Base-by-base conservation (phyloP, 2,888 invertebrate species). In the Taphrorychus bicolor region DNA sequence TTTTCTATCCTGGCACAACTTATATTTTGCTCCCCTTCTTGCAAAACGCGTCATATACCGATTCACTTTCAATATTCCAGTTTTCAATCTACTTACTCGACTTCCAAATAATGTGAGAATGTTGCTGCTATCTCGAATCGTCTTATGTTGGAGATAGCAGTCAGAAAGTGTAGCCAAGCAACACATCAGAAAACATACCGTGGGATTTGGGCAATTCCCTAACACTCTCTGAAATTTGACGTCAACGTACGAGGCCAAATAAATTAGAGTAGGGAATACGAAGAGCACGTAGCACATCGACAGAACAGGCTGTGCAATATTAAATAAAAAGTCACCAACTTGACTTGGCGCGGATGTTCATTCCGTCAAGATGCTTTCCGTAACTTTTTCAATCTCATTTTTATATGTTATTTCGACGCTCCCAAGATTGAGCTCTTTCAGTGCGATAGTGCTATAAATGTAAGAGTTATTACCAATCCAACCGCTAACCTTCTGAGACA, bases 121-220 rank as follows among this genome's bases (percentile, higher is more conserved):
- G 60, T 60, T 18, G 9, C 22, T 40, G 16, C 32, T 49, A 48
- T 57, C 14, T 18, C 14, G 52, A 52, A 53, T 53, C 53, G 53
- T 59, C 52, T 58, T 64, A 42, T 41, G 14, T 59, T 24, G 14
- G 24, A 52, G 53, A 59, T 51, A 59, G 19, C n/a, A 17, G 32
- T n/a, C 14, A 14, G 17, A 41, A 19, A 48, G 62, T 63, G 48
- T 57, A 57, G 54, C 62, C 53, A 61, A 62, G 53, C 70, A 71
- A 69, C 79, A 75, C 78, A 80, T 80, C 79, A 79, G 79, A 77
- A 80, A 80, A 80, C 80, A 80, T 80, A 80, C 77, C 73, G 75
- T 80, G 80, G 80, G 80, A 80, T 77, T 74, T 66, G 73, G 53
- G 73, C 77, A 77, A 78, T 80, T 79, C 80, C 80, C 80, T 73